Percentiles rank a stretch among this genome's conserved stretches.
Conservation (phyloP, 2,888 invertebrate species). For the Meta bourneti region DNA sequence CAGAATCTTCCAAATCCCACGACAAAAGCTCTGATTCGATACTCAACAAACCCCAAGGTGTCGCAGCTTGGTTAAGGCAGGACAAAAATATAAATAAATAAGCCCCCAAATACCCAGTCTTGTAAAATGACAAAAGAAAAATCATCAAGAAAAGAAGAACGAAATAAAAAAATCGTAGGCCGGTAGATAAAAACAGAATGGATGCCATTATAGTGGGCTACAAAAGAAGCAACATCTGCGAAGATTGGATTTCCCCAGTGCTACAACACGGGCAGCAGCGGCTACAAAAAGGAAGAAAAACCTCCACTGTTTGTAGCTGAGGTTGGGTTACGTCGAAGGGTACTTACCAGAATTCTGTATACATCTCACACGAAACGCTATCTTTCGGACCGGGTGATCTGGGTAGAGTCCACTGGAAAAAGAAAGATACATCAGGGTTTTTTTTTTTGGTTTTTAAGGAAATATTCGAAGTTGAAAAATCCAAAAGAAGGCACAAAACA, state of each 20-base stretch:
- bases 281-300: slow-evolving; percentile 6
- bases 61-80: not conserved
- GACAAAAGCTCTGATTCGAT: not conserved
- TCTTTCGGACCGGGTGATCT: slow-evolving; percentile 35
- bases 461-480: slow-evolving; percentile 14
- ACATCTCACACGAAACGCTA: slow-evolving; percentile 51
- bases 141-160: slow-evolving; percentile 16
- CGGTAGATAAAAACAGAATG: slow-evolving; percentile 34
- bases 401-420: slow-evolving; percentile 2
- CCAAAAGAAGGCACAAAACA: not conserved
- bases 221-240: slow-evolving; percentile 59
- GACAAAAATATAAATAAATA: slow-evolving; percentile 8
- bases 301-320: not conserved
- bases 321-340: slow-evolving; percentile 13
- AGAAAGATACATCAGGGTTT: not conserved
- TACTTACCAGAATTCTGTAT: slow-evolving; percentile 32
- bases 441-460: not conserved
- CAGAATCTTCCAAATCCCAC: no score
- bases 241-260: slow-evolving; percentile 57
- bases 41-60: not conserved
- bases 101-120: not conserved
- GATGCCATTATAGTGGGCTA: slow-evolving; percentile 53
- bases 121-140: slow-evolving; percentile 55
- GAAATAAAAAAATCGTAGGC: slow-evolving; percentile 14
- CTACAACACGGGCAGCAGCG: slow-evolving; percentile 6